A percentile compares a stretch with the other conserved stretches of the same genome.
Conservation (phyloP, 2,113 vertebrate genomes). For the Noctilio leporinus region DNA sequence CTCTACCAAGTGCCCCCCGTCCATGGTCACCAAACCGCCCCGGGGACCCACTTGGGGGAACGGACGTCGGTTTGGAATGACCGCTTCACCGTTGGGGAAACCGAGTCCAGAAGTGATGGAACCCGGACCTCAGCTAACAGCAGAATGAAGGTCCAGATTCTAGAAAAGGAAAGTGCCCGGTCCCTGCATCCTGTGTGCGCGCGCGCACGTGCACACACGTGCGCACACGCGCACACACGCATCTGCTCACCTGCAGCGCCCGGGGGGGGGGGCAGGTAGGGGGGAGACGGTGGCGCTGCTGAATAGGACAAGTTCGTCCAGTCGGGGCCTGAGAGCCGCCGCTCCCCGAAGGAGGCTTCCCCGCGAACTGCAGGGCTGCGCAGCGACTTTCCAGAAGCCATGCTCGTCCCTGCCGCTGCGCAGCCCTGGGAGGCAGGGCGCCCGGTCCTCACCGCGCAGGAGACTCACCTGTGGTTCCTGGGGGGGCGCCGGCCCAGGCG, state of each 20-base stretch:
- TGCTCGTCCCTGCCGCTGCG: constrained; percentile 69
- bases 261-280: too few species aligned
- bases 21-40: background rate
- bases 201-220: accelerated
- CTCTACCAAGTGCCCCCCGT: accelerated
- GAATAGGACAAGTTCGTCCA: background rate
- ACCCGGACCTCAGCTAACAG: accelerated
- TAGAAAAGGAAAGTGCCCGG: background rate
- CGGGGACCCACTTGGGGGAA: background rate
- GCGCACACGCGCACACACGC: accelerated
- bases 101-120: background rate
- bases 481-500: accelerated
- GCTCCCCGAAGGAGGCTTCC: background rate
- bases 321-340: background rate
- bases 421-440: background rate
- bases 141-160: background rate
- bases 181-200: accelerated
- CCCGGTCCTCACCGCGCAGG: constrained; percentile 35
- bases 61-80: background rate
- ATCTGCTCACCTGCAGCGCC: background rate
- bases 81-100: background rate
- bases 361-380: background rate
- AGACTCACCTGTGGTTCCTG: constrained; percentile 34
- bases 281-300: too few species aligned
- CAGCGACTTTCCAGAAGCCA: constrained; percentile 69